A percentile compares a stretch with the other conserved stretches of the same genome.
These are phyloP conservation scores for Archips xylosteana DNA, from an alignment of 2,888 invertebrate species.

Conservation along the genomic window DNA sequence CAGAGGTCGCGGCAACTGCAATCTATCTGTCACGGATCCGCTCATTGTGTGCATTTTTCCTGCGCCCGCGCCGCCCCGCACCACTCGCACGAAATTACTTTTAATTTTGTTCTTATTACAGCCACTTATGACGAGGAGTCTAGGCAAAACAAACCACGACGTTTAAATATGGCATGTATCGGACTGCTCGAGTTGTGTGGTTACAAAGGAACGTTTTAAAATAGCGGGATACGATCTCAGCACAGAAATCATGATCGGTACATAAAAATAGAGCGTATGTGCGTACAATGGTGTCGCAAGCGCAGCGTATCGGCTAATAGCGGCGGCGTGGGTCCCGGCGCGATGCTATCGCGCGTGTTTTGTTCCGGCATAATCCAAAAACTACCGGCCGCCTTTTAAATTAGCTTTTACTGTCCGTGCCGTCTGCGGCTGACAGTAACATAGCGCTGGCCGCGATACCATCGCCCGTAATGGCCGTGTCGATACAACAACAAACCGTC, in stretches of 20 bases:
- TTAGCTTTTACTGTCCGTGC: conserved; percentile 41
- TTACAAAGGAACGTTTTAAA: not conserved
- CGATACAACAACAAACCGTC: conserved; percentile 42
- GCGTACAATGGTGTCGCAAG: conserved; percentile 36
- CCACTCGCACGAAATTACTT: conserved; percentile 41
- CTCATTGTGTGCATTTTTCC: conserved; percentile 48
- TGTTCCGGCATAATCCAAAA: conserved; percentile 42
- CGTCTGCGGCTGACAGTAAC: conserved; percentile 40
- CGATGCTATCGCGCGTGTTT: conserved; percentile 38
- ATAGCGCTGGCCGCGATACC: conserved; percentile 36
- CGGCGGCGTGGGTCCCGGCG: conserved; percentile 15
- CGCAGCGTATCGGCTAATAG: conserved; percentile 1
- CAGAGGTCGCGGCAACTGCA: conserved; percentile 44
- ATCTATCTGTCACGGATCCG: conserved; percentile 54
- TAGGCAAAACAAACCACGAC: conserved; percentile 40
- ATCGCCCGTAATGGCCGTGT: conserved; percentile 41
- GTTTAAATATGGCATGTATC: conserved; percentile 35
- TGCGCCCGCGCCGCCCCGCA: conserved; percentile 37
- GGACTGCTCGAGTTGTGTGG: not conserved
- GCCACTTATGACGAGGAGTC: conserved; percentile 39
- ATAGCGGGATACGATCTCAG: conserved; percentile 30
- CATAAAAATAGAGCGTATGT: conserved; percentile 32
- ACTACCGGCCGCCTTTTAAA: conserved; percentile 43
- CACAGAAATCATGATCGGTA: conserved; percentile 17
- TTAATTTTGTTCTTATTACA: conserved; percentile 45